Evolutionary conservation across 2,113 vertebrate species (phyloP).

Genomic region (Gila orcuttii): DNA sequence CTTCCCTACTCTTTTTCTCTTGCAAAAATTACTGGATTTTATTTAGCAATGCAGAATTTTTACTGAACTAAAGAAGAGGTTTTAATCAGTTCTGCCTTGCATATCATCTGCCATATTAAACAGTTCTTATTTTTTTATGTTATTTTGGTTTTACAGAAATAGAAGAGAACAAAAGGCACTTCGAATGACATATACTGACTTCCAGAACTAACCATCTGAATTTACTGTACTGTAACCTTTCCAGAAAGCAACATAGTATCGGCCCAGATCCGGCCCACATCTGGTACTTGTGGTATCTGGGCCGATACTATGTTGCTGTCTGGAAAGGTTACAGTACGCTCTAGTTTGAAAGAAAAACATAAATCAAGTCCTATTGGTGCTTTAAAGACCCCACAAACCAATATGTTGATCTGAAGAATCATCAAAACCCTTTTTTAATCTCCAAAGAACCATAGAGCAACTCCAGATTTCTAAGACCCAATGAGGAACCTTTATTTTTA

Average conservation of each 20-base stretch:
- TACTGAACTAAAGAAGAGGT: too few relatives aligned
- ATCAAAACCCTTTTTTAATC: background rate
- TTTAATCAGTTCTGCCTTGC: too few relatives aligned
- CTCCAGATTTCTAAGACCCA: background rate
- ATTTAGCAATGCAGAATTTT: too few relatives aligned
- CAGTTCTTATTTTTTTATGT: too few relatives aligned
- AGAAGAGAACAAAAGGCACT: background rate
- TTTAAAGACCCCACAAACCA: background rate
- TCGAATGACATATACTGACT: background rate
- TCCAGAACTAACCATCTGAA: slow-evolving; percentile 4
- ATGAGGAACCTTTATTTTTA: background rate
- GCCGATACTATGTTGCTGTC: too few relatives aligned
- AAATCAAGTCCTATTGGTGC: background rate
- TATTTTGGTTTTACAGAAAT: background rate
- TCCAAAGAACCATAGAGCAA: background rate
- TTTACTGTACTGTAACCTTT: background rate
- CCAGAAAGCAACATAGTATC: too few relatives aligned
- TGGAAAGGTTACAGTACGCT: background rate
- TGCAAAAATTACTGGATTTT: background rate
- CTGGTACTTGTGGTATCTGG: too few relatives aligned
- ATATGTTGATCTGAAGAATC: background rate
- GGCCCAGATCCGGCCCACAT: too few relatives aligned
- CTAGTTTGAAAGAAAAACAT: background rate
- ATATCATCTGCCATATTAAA: too few relatives aligned
- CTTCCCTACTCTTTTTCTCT: background rate